These are phyloP conservation scores for Peucedramus taeniatus DNA, from an alignment of 2,113 vertebrate species.

Conservation along the genomic window DNA sequence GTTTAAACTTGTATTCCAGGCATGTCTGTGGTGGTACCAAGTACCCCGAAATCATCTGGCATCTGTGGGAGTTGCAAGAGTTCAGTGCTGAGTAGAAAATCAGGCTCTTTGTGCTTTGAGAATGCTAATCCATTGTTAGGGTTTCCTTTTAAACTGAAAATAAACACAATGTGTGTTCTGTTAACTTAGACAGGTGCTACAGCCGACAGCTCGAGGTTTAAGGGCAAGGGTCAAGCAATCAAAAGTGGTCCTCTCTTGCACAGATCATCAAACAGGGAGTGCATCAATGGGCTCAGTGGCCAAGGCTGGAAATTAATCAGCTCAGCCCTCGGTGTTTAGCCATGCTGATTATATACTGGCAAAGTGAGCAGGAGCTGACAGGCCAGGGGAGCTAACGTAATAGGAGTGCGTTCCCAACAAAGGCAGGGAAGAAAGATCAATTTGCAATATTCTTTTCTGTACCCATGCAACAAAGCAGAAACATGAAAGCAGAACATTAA, in stretches of 20 bases:
- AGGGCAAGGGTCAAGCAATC: slow-evolving; percentile 85
- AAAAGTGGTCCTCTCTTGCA: slow-evolving; percentile 86
- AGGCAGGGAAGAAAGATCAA: slow-evolving; percentile 87
- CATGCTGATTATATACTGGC: slow-evolving; percentile 78
- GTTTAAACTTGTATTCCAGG: not conserved
- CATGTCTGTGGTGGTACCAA: not conserved
- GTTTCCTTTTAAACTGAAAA: slow-evolving; percentile 51
- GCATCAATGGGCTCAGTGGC: slow-evolving; percentile 82
- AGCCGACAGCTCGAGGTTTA: slow-evolving; percentile 62
- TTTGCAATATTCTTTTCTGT: slow-evolving; percentile 92
- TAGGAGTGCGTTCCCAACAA: slow-evolving; percentile 81
- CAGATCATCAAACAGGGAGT: slow-evolving; percentile 86
- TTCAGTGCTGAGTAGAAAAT: slow-evolving; percentile 21
- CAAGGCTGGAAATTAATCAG: slow-evolving; percentile 86
- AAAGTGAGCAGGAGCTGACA: slow-evolving; percentile 71
- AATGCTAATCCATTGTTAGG: slow-evolving; percentile 59
- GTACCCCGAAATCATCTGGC: not conserved
- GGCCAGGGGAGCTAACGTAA: slow-evolving; percentile 75
- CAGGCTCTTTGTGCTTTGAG: slow-evolving; percentile 34
- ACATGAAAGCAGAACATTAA: slow-evolving; percentile 94
- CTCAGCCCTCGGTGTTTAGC: slow-evolving; percentile 80
- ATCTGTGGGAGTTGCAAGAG: not conserved
- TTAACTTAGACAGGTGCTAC: slow-evolving; percentile 72
- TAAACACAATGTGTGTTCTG: slow-evolving; percentile 41
- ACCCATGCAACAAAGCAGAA: slow-evolving; percentile 85